Conservation (phyloP, 2,888 invertebrate species). For the Drosophila mayaguana region DNA sequence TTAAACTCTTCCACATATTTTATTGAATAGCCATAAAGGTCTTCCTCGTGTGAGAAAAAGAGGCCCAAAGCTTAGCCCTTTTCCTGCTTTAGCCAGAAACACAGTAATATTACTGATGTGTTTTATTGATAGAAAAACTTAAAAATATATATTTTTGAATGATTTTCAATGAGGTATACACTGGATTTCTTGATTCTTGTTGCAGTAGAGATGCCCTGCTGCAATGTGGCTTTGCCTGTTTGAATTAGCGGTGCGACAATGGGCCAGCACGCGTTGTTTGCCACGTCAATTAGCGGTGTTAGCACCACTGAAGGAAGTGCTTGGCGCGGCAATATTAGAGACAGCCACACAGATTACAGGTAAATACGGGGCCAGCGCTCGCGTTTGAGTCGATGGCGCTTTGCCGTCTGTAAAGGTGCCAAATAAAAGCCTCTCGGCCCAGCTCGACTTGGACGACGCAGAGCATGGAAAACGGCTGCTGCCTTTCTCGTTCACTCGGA, state of each 20-base stretch:
- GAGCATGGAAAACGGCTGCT: slow-evolving; percentile 6
- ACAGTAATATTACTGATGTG: too few relatives aligned
- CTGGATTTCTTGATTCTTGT: not conserved
- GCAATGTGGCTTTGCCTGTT: slow-evolving; percentile 33
- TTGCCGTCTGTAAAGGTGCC: slow-evolving; percentile 2
- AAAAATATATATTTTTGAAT: too few relatives aligned
- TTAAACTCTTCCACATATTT: too few relatives aligned
- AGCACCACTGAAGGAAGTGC: slow-evolving; percentile 62
- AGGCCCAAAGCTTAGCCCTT: too few relatives aligned
- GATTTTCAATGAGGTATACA: not conserved
- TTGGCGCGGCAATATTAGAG: slow-evolving; percentile 35
- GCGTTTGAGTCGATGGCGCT: slow-evolving; percentile 23
- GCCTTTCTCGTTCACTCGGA: not conserved
- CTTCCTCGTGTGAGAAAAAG: too few relatives aligned
- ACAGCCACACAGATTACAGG: slow-evolving; percentile 64
- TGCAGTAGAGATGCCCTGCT: not conserved
- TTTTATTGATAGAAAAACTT: too few relatives aligned
- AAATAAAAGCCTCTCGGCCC: not conserved
- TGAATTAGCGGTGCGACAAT: slow-evolving; percentile 49
- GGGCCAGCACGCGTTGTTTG: slow-evolving; percentile 74
- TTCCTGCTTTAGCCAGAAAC: too few relatives aligned
- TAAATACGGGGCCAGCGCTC: slow-evolving; percentile 52
- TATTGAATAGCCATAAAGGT: too few relatives aligned
- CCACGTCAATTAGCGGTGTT: slow-evolving; percentile 62
- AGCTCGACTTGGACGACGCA: not conserved